Evolutionary conservation across 2,113 vertebrate genomes (phyloP).

Genomic region (Malurus cyaneus): DNA sequence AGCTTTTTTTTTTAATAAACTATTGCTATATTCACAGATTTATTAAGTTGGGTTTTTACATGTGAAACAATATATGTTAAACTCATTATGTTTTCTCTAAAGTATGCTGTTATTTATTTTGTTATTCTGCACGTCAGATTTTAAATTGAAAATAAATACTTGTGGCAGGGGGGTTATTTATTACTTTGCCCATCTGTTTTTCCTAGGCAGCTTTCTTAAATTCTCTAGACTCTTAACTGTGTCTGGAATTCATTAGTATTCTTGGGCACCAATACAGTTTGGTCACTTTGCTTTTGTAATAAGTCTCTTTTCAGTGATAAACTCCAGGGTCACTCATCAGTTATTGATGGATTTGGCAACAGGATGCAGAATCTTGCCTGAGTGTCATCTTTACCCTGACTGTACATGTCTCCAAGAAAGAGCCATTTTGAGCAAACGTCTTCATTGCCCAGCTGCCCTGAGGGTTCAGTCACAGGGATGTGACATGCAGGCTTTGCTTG

Average conservation of each 20-base stretch:
- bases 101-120: neutral
- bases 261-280: neutral
- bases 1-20: neutral
- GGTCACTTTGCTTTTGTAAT: neutral
- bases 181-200: neutral
- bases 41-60: neutral
- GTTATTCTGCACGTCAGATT: neutral
- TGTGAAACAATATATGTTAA: neutral
- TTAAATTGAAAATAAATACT: neutral
- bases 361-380: neutral
- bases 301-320: neutral
- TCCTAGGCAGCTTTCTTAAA: neutral
- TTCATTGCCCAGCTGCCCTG: neutral
- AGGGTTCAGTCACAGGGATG: neutral
- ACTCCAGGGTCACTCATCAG: neutral
- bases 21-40: neutral
- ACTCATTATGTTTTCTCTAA: neutral
- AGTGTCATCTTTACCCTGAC: neutral
- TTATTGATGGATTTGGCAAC: neutral
- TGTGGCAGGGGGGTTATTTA: rapidly evolving
- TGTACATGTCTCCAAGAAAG: neutral
- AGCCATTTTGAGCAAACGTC: neutral
- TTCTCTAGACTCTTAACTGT: neutral
- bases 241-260: neutral
- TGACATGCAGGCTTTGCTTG: neutral